phyloP scores from a whole-genome alignment of 2,113 vertebrate genomes.

The Thamnaconus septentrionalis region DNA sequence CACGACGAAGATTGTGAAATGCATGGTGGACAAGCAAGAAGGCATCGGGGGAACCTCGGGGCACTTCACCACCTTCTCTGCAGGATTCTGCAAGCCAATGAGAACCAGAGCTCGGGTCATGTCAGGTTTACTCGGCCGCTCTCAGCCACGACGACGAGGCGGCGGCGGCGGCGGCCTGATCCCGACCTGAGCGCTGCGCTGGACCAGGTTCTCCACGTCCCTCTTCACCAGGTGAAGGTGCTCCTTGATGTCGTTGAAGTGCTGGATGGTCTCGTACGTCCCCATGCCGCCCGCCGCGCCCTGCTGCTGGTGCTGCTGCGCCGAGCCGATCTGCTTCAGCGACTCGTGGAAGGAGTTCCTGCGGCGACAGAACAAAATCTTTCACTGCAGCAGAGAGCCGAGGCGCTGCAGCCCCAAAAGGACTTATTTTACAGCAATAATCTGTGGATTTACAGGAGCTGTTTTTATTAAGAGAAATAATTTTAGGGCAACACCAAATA shows the following conservation, averaged over 20 bases:
- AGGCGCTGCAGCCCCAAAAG: too few relatives aligned
- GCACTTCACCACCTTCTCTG: conserved; percentile 82
- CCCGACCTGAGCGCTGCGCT: conserved; percentile 71
- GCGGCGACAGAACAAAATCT: conserved; percentile 34
- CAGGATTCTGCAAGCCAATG: conserved; percentile 73
- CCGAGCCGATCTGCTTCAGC: conserved; percentile 76
- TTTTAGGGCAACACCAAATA: too few relatives aligned
- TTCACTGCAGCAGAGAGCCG: background rate
- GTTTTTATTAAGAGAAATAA: too few relatives aligned
- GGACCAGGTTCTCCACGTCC: conserved; percentile 85
- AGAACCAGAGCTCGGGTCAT: background rate
- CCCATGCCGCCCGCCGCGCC: conserved; percentile 71
- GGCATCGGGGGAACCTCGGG: conserved; percentile 87
- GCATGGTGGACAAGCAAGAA: conserved; percentile 86
- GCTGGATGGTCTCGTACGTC: conserved; percentile 86
- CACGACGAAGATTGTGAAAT: conserved; percentile 88
- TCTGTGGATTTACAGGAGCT: too few relatives aligned
- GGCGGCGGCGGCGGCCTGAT: background rate
- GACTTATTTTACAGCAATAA: too few relatives aligned
- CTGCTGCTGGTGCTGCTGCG: conserved; percentile 83
- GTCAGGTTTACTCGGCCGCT: background rate
- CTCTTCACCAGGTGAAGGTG: conserved; percentile 90
- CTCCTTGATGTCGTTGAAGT: conserved; percentile 96
- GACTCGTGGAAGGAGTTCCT: conserved; percentile 85
- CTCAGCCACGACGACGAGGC: background rate